These are phyloP conservation scores for Poeciliopsis paucimaculata DNA, from an alignment of 2,797 vertebrate species.

Conservation along the genomic window DNA sequence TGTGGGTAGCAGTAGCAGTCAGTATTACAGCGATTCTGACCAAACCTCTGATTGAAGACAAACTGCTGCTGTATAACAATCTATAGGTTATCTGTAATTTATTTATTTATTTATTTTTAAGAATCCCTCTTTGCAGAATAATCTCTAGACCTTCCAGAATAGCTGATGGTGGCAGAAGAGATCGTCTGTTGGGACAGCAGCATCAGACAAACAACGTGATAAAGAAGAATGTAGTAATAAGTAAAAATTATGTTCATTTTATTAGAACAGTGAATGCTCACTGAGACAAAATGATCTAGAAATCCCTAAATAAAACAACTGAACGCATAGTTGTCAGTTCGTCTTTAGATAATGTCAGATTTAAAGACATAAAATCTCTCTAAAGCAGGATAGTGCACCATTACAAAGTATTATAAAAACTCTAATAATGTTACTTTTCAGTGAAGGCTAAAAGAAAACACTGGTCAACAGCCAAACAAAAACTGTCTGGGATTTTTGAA, in stretches of 20 bases:
- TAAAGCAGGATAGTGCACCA: background rate
- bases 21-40: background rate
- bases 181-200: background rate
- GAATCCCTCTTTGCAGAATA: background rate
- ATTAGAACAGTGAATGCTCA: background rate
- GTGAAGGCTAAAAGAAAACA: background rate
- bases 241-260: background rate
- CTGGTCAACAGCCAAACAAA: no score
- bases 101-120: background rate
- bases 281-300: background rate
- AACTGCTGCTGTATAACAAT: background rate
- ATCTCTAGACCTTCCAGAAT: background rate
- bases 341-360: background rate
- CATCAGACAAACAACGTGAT: background rate
- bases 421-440: background rate
- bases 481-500: no score
- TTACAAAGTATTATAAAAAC: background rate
- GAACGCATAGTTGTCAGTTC: background rate
- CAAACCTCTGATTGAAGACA: background rate
- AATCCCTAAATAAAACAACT: background rate
- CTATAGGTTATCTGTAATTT: background rate
- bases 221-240: background rate
- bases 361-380: background rate
- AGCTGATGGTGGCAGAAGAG: background rate
- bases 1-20: background rate